Evolutionary conservation across 2,888 invertebrate species (phyloP).

Genomic region (Belgica antarctica): DNA sequence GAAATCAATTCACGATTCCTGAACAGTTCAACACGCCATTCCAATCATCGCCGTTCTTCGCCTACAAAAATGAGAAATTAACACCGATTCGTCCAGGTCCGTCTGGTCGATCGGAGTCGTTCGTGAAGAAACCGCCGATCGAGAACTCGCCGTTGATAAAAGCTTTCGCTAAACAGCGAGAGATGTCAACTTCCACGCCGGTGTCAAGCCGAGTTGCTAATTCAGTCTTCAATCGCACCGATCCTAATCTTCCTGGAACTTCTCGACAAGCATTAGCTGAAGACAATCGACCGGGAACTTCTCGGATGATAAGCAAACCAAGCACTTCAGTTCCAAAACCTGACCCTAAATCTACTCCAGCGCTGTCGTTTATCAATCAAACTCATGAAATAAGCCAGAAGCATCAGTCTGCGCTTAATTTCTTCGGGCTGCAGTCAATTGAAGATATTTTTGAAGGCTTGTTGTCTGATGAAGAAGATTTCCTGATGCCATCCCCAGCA

Average conservation of each 20-base stretch:
- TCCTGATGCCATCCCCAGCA: neutral
- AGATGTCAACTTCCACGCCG: neutral
- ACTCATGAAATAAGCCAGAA: neutral
- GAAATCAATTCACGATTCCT: constrained; percentile 16
- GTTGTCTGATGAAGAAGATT: neutral
- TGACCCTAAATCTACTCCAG: neutral
- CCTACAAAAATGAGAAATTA: too few relatives aligned
- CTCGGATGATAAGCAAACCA: too few relatives aligned
- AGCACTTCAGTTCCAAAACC: too few relatives aligned
- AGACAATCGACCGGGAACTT: neutral
- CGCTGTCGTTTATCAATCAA: neutral
- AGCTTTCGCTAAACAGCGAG: constrained; percentile 13
- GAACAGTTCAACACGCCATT: neutral
- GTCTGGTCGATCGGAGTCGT: neutral
- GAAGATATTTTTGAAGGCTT: constrained; percentile 38
- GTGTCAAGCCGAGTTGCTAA: neutral
- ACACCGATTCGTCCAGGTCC: neutral
- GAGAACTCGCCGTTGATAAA: neutral
- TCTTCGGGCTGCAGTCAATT: constrained; percentile 20
- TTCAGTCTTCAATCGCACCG: too few relatives aligned
- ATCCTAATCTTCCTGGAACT: too few relatives aligned
- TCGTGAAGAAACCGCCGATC: neutral
- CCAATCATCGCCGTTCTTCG: neutral
- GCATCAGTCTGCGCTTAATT: neutral
- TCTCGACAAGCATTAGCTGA: neutral